Evolutionary conservation across 2,797 vertebrate genomes (phyloP), one percentile per base, ranked within the genome.

Genomic region (Danio jaintianensis): DNA sequence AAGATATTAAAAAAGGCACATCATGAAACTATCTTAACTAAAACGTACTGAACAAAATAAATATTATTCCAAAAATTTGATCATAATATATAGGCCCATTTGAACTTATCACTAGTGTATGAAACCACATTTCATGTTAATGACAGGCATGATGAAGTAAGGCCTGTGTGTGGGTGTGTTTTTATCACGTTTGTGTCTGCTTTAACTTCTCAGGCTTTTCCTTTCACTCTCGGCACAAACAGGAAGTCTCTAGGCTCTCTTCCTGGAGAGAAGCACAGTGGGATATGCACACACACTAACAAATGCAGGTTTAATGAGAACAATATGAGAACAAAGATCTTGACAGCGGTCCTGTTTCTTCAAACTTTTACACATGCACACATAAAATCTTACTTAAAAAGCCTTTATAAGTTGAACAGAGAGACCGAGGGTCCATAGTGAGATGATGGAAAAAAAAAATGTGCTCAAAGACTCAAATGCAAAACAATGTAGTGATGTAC

Each of bases 221-320:
- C 85, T 85, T 74, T 64, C 73, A 70, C 87, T 90, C 86, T 75
- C 22, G 55, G 85, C 81, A 88, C 84, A 92, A 92, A 92, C 92
- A 91, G 92, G 89, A 93, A 93, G 84, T 79, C 74, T 84, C 86
- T 75, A 82, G 79, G 81, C 81, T 81, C 86, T 84, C 84, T 90
- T 90, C 89, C 89, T 89, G 86, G 72, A 88, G 81, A 75, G 81
- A 62, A 78, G 52, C 53, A 5, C 85, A 86, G 8, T 82, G 86
- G 86, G 88, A 89, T 63, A 13, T 22, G 40, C 71, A 68, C 74
- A 77, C 70, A 78, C 82, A 83, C 4, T 67, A 62, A 7, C 20
- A 58, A 40, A 76, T 48, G 11, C 76, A 55, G 45, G 55, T 69
- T 70, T 78, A 36, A 69, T 69, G 53, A 59, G 64, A 59, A 38